Conservation (phyloP, 2,888 invertebrate genomes). For the Melangyna quadrimaculata region DNA sequence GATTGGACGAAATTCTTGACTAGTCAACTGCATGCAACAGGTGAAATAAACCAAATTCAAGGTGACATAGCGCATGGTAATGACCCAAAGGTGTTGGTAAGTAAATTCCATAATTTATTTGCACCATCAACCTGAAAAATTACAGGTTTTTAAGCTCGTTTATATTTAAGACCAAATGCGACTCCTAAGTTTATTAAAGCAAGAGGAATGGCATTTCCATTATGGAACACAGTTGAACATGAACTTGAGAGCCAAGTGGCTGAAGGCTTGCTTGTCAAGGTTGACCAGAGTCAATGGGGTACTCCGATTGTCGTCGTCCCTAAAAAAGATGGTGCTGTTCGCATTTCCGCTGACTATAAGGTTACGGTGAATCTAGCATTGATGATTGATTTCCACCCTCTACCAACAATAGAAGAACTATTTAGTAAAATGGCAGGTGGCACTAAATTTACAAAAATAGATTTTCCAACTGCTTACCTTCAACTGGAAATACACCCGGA, state of each 20-base stretch:
- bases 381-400: slow-evolving; percentile 73
- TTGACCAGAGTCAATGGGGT: slow-evolving; percentile 74
- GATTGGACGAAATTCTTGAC: slow-evolving; percentile 51
- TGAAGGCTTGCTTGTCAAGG: slow-evolving; percentile 44
- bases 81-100: slow-evolving; percentile 72
- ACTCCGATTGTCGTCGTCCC: slow-evolving; percentile 76
- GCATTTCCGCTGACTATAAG: slow-evolving; percentile 73
- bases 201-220: slow-evolving; percentile 72
- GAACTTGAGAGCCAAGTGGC: slow-evolving; percentile 66
- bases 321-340: slow-evolving; percentile 73
- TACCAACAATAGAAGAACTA: slow-evolving; percentile 73
- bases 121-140: slow-evolving; percentile 45
- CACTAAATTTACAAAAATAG: slow-evolving; percentile 74
- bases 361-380: slow-evolving; percentile 73
- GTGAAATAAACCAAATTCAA: slow-evolving; percentile 18
- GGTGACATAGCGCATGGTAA: slow-evolving; percentile 71
- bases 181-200: slow-evolving; percentile 72
- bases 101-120: slow-evolving; percentile 47
- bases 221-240: slow-evolving; percentile 57
- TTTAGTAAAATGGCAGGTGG: slow-evolving; percentile 73
- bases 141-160: slow-evolving; percentile 46
- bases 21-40: slow-evolving; percentile 45
- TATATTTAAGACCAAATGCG: slow-evolving; percentile 66
- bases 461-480: slow-evolving; percentile 77
- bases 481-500: slow-evolving; percentile 76